Conservation (phyloP, 2,888 invertebrate genomes). For the Holacanthella duospinosa region DNA sequence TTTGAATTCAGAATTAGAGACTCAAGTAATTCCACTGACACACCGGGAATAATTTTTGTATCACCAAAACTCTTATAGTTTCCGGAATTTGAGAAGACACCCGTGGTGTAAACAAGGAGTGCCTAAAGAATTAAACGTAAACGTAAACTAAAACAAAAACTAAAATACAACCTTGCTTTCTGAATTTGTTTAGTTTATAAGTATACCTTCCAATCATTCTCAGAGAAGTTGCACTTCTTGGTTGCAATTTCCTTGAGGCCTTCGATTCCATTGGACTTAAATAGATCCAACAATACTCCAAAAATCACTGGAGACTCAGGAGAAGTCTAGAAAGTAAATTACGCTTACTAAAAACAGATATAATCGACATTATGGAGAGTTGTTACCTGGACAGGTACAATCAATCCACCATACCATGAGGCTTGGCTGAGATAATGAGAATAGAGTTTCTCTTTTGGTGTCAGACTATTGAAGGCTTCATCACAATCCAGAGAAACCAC, state of each 20-base stretch:
- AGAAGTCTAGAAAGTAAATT: slow-evolving; percentile 71
- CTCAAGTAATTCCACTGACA: slow-evolving; percentile 61
- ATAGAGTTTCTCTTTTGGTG: slow-evolving; percentile 71
- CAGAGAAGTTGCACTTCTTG: slow-evolving; percentile 51
- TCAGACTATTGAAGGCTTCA: slow-evolving; percentile 71
- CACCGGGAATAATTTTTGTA: slow-evolving; percentile 81
- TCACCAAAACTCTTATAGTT: slow-evolving; percentile 98
- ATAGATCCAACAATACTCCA: slow-evolving; percentile 70
- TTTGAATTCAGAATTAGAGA: slow-evolving; percentile 58
- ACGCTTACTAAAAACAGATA: too few relatives aligned
- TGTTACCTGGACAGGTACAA: slow-evolving; percentile 63
- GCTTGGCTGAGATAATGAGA: slow-evolving; percentile 85
- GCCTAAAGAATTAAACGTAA: too few relatives aligned
- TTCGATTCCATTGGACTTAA: slow-evolving; percentile 56
- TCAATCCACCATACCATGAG: slow-evolving; percentile 80
- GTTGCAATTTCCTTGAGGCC: slow-evolving; percentile 57
- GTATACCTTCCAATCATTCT: slow-evolving; percentile 69
- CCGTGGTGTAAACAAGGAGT: slow-evolving; percentile 73
- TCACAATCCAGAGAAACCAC: slow-evolving; percentile 72
- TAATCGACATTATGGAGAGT: too few relatives aligned
- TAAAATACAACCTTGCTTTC: slow-evolving; percentile 8
- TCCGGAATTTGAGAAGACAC: slow-evolving; percentile 73
- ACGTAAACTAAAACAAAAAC: slow-evolving; percentile 34
- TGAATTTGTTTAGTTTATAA: slow-evolving; percentile 18
- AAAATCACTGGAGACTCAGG: slow-evolving; percentile 85